Base-by-base conservation (phyloP, 2,888 invertebrate species). In the Lacanobia wlatinum region DNA sequence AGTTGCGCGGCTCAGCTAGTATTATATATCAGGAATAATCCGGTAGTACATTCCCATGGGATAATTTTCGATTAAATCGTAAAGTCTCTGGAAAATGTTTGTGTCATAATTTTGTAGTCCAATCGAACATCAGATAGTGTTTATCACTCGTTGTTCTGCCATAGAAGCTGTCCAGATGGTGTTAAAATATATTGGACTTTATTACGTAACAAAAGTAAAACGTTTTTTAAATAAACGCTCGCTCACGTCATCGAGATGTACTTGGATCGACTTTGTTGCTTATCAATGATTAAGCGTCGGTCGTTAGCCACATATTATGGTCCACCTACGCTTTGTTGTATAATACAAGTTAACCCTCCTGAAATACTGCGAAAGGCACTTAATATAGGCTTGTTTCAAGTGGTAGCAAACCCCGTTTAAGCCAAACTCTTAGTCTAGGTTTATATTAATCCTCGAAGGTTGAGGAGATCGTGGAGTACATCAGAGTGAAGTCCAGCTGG, bases 281-380 rank as follows among this genome's bases (percentile, higher is more conserved):
- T 28, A 69, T 52, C 52, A 69, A 43, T 18, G 12, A 69, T 69
- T 9, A 53, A 52, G 18, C 18, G 28, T 69, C 34, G 10, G 21
- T 69, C 43, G 10, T 55, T 55, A 23, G 46, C 43, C 21, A 10
- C 43, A 70, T 14, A 8, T 53, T 53, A 70, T 46, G 53, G 34
- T 23, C 43, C 21, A n/a, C 71, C 43, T 23, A 55, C 40, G 8
- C 28, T 18, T 48, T 18, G 2, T 8, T 48, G 3, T 16, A 9
- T 40, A 40, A 40, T 52, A 68, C 16, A 10, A 23, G 9, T 5
- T n/a, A 16, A 10, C 23, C 63, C 6, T 28, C 38, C 28, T 50
- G 48, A 48, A 38, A 50, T 66, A 21, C 10, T 48, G 48, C 48
- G 18, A 48, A 48, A 48, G 48, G 48, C 48, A 48, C 48, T 48